Conservation (phyloP, 2,113 vertebrate genomes). For the Seriola quinqueradiata region DNA sequence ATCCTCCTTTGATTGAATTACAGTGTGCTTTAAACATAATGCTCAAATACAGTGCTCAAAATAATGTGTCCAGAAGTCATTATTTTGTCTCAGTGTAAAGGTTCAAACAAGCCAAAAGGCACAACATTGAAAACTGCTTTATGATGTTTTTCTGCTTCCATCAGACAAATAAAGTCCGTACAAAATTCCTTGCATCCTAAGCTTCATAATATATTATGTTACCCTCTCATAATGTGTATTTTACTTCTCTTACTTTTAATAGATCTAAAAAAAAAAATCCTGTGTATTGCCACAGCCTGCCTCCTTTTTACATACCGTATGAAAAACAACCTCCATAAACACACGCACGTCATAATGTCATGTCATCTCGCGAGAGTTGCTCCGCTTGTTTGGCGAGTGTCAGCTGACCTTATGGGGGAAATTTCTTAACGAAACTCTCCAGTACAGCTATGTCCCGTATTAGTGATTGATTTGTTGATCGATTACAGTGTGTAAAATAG, state of each 20-base stretch:
- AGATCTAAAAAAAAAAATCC: background rate
- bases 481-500: constrained; percentile 19
- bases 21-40: background rate
- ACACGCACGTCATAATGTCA: background rate
- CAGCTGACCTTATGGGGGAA: constrained; percentile 68
- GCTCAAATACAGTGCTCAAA: background rate
- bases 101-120: background rate
- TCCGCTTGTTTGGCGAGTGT: constrained; percentile 33
- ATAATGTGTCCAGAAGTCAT: background rate
- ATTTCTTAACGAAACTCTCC: constrained; percentile 57
- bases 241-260: background rate
- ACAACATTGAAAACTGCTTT: background rate
- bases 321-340: background rate
- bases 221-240: background rate
- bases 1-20: background rate
- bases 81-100: background rate
- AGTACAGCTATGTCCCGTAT: constrained; percentile 57
- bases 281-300: background rate
- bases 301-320: background rate
- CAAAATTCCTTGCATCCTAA: background rate
- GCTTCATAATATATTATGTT: no score
- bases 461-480: constrained; percentile 28
- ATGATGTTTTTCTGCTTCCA: background rate
- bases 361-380: constrained; percentile 65
- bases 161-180: background rate